phyloP scores from a whole-genome alignment of 2,888 invertebrate genomes.

The Caenorhabditis sp. region DNA sequence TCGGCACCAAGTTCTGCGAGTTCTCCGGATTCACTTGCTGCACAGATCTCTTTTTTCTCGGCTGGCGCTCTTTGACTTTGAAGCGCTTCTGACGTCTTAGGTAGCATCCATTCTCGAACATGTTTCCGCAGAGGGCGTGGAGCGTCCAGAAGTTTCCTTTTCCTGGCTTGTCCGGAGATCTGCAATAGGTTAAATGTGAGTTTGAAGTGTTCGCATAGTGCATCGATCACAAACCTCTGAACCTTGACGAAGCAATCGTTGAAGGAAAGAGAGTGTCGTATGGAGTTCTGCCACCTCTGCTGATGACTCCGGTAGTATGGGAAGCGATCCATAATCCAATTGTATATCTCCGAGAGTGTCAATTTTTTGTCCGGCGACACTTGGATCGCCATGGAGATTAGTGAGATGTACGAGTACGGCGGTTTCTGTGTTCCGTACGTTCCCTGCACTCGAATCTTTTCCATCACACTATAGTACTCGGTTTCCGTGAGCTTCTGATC shows the following conservation, averaged over 20 bases:
- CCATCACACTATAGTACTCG: slow-evolving; percentile 63
- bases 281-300: slow-evolving; percentile 99
- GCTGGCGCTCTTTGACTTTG: slow-evolving; percentile 95
- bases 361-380: slow-evolving; percentile 95
- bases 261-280: slow-evolving; percentile 95
- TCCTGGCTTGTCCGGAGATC: slow-evolving; percentile 95
- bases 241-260: slow-evolving; percentile 99
- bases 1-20: slow-evolving; percentile 1
- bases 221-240: slow-evolving; percentile 65
- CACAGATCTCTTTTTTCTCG: slow-evolving; percentile 58
- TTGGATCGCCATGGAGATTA: slow-evolving; percentile 98
- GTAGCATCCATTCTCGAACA: slow-evolving; percentile 99
- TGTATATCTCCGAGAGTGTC: slow-evolving; percentile 97
- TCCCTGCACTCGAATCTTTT: slow-evolving; percentile 70
- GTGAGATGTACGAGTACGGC: slow-evolving; percentile 98
- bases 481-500: slow-evolving; percentile 59
- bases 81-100: slow-evolving; percentile 96
- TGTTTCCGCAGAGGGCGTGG: slow-evolving; percentile 96
- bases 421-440: slow-evolving; percentile 91
- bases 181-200: too few species aligned
- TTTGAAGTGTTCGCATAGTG: too few species aligned
- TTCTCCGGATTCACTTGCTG: not conserved
- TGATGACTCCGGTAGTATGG: slow-evolving; percentile 99
- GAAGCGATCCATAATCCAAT: slow-evolving; percentile 99
- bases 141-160: slow-evolving; percentile 99